Conservation (phyloP, 2,888 invertebrate genomes). For the Alentia gelatinosa region DNA sequence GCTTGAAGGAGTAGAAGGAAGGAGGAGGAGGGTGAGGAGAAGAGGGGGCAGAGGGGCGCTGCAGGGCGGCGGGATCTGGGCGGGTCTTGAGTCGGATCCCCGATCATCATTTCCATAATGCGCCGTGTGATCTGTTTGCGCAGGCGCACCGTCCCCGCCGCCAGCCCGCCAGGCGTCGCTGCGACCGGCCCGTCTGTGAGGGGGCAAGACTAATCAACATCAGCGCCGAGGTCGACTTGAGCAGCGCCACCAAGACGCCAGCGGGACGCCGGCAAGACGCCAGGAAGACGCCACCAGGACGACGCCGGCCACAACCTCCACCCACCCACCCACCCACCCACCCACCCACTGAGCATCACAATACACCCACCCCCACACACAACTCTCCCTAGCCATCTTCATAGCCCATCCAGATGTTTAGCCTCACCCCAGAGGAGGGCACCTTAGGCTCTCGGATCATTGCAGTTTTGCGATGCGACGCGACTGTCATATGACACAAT, state of each 20-base stretch:
- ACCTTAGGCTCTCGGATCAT: too few species aligned
- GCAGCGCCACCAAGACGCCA: not conserved
- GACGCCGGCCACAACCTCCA: not conserved
- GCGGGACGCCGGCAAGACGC: not conserved
- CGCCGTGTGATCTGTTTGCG: constrained; percentile 37
- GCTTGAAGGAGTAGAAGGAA: not conserved
- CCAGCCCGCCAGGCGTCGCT: constrained; percentile 38
- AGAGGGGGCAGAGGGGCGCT: not conserved
- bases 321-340: not conserved
- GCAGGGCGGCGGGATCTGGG: too few species aligned
- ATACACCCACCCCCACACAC: not conserved
- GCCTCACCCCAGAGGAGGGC: too few species aligned
- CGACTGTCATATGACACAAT: too few species aligned
- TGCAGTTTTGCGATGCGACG: too few species aligned
- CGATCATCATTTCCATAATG: constrained; percentile 32
- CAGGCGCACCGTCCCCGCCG: not conserved
- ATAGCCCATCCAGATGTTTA: not conserved
- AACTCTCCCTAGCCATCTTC: not conserved
- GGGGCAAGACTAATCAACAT: constrained; percentile 32
- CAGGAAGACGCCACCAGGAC: not conserved
- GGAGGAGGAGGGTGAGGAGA: not conserved
- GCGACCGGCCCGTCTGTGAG: constrained; percentile 7
- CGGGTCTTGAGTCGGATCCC: constrained; percentile 17
- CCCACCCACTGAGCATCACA: not conserved
- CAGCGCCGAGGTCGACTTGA: not conserved